Base-by-base conservation (phyloP, 2,888 invertebrate species). In the Mythimna loreyi region DNA sequence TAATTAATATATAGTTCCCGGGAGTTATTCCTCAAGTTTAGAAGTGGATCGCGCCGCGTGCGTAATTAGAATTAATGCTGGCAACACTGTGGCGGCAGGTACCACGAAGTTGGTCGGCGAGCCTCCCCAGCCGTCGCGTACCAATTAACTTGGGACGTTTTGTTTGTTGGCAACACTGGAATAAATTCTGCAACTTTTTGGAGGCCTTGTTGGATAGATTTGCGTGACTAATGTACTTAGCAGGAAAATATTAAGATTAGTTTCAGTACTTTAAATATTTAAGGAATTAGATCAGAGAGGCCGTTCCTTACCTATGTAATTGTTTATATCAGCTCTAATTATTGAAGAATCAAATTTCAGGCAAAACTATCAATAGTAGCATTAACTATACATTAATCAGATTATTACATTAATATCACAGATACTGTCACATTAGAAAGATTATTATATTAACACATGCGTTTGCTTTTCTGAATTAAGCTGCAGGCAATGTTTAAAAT, bases 1-100 rank as follows among this genome's bases (percentile, higher is more conserved):
- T 90, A 90, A 90, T 90, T 90, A 90, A 89, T 88, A 87, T 87
- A 90, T 90, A 89, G 89, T 89, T 89, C 86, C 88, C 85, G 59
- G 71, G 87, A 89, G 90, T 84, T 85, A 86, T 81, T 84, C 80
- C 83, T 78, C 72, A 80, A 90, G 86, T 89, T 88, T 68, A 82
- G 80, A 88, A 87, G 83, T 86, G 80, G 84, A 85, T 86, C 83
- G 82, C 77, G 82, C 82, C 75, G 78, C 80, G 81, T 81, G 75
- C 78, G 79, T 90, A 86, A 90, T 89, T 85, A 89, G 85, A 86
- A 90, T 89, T 84, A 89, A 90, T 90, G 87, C 83, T 81, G 81
- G 80, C 71, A 77, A 77, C 80, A 79, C 80, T 69, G 72, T 69
- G 76, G 64, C 69, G 67, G 71, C 76, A 84, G 79, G 67, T 80